phyloP scores from a whole-genome alignment of 2,113 vertebrate genomes.

The Chloropsis hardwickii region DNA sequence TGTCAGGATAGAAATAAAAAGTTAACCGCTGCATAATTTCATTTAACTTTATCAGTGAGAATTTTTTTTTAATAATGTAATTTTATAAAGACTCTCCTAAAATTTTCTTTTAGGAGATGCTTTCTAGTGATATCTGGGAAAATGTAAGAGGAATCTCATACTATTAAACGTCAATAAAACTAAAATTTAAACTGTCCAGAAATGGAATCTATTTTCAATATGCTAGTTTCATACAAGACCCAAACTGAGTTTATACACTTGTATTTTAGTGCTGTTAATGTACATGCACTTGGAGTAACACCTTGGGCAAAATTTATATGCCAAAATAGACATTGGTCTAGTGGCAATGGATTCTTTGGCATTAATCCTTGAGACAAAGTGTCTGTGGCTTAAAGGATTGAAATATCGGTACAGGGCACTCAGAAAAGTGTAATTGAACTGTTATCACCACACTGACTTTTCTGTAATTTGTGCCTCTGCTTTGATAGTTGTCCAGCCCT shows the following conservation, averaged over 20 bases:
- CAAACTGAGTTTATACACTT: background rate
- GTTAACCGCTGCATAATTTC: background rate
- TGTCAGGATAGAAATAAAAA: background rate
- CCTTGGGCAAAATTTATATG: background rate
- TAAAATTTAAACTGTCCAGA: background rate
- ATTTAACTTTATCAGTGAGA: background rate
- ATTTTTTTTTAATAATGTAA: background rate
- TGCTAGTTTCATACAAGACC: background rate
- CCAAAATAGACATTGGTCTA: background rate
- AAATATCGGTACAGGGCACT: background rate
- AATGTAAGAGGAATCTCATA: background rate
- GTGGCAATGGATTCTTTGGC: background rate
- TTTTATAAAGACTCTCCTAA: background rate
- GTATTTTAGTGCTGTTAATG: background rate
- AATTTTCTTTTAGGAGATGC: background rate
- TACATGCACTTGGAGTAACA: background rate
- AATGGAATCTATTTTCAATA: too few relatives aligned
- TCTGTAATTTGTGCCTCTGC: background rate
- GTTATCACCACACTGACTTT: background rate
- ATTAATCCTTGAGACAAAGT: background rate
- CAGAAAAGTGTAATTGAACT: background rate
- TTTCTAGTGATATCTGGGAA: background rate
- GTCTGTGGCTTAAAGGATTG: background rate
- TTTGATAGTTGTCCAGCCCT: background rate
- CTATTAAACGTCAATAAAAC: background rate